phyloP scores from a whole-genome alignment of 2,113 vertebrate species.

The Mesembrinibis cayennensis region DNA sequence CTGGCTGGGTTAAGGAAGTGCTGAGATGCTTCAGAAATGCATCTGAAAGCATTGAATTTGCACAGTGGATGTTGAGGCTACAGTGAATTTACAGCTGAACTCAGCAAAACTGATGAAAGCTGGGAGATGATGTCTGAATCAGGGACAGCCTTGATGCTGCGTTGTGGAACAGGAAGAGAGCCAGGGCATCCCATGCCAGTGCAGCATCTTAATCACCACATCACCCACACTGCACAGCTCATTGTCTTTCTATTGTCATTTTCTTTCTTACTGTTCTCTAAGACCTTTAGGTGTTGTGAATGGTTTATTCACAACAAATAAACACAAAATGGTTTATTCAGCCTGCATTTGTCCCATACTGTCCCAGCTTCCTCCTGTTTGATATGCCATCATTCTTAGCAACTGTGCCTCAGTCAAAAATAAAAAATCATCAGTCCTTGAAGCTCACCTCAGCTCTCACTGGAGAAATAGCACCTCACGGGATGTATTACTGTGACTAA shows the following conservation, averaged over 20 bases:
- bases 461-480: background rate
- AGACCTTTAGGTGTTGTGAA: background rate
- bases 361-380: fast-evolving
- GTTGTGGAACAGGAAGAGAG: background rate
- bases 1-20: background rate
- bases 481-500: background rate
- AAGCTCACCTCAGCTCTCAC: background rate
- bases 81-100: background rate
- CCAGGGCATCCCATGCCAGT: background rate
- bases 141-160: background rate
- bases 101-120: background rate
- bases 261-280: background rate
- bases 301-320: too few relatives aligned
- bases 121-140: background rate
- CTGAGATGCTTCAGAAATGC: background rate
- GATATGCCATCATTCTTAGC: background rate
- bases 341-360: background rate
- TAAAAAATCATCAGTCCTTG: background rate
- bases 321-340: background rate
- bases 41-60: background rate
- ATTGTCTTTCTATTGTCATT: background rate
- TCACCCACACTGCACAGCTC: fast-evolving
- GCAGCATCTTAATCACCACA: background rate
- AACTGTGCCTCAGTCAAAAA: background rate
- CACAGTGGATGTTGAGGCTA: background rate